phyloP scores from a whole-genome alignment of 2,888 invertebrate genomes.

The Micropterix aruncella region DNA sequence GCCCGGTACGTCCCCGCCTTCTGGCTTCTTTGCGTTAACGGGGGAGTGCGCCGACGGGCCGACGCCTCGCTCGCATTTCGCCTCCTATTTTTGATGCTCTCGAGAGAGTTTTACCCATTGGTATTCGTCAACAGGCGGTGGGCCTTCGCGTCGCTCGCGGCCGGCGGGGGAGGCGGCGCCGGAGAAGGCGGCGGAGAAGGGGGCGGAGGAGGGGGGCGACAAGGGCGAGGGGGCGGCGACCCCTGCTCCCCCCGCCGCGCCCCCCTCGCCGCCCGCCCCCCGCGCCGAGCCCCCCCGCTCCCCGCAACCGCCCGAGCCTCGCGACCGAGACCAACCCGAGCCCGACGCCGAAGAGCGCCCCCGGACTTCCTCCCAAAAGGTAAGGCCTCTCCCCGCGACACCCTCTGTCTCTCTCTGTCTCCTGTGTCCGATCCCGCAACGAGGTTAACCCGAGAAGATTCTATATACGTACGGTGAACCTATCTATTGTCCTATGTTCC shows the following conservation, averaged over 20 bases:
- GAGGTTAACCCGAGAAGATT: no score
- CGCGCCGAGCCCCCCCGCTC: slow-evolving; percentile 17
- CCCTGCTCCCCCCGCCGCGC: slow-evolving; percentile 5
- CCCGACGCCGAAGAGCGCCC: slow-evolving; percentile 4
- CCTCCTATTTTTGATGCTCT: no score
- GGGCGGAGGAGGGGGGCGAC: slow-evolving; percentile 13
- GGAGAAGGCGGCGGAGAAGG: slow-evolving; percentile 7
- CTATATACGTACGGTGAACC: no score
- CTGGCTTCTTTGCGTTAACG: slow-evolving; percentile 6
- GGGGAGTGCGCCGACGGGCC: slow-evolving; percentile 3
- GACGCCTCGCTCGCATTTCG: slow-evolving; percentile 3
- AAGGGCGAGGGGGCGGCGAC: slow-evolving; percentile 7
- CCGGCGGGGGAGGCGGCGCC: slow-evolving; percentile 13
- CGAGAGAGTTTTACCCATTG: slow-evolving; percentile 3
- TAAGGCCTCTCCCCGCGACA: no score
- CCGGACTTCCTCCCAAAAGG: neutral
- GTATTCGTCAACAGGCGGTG: slow-evolving; percentile 13
- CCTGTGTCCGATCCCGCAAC: no score
- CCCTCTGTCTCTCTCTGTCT: no score
- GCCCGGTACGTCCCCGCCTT: slow-evolving; percentile 15
- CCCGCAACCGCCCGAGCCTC: slow-evolving; percentile 19
- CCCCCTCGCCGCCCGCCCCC: slow-evolving; percentile 9
- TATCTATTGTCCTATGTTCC: no score
- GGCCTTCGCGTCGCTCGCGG: slow-evolving; percentile 10
- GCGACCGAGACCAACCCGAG: slow-evolving; percentile 5